Evolutionary conservation across 2,888 invertebrate genomes (phyloP), one percentile per base, ranked within the genome.

Genomic region (Sicus ferrugineus): DNA sequence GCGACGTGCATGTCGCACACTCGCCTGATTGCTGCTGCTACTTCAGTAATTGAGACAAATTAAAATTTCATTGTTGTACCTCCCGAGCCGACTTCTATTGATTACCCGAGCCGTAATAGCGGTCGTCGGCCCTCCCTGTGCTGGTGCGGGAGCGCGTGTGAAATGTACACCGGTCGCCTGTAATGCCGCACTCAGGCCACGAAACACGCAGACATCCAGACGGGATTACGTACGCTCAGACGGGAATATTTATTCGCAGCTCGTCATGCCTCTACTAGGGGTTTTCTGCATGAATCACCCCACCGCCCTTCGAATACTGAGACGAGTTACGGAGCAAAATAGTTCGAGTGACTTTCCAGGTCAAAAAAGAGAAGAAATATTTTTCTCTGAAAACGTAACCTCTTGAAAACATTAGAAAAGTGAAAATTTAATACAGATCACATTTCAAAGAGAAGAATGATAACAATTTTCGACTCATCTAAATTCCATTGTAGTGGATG

Each of bases 41-140:
- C 64, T 64, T 64, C 11, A 58, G 46, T 58, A 67, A 67, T 67
- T 67, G 58, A 67, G 56, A 67, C 67, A 58, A 67, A 67, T 67
- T 58, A 67, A 67, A 38, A 30, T 54, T 63, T 26, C 34, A 56
- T 54, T 66, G 54, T 28, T 67, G 56, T 58, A 28, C 21, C 31
- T 58, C 30, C 46, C 26, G 21, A n/a, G 52, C 4, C 14, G 30
- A 52, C 34, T 65, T 21, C 31, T 58, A 21, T 42, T 30, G 52
- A 67, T 67, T 46, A 28, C 16, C 28, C 46, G 48, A 67, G 67
- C 23, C 58, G 19, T 67, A 67, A 58, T 31, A 56, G 46, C 58
- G n/a, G 46, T 66, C 26, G 56, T 38, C 23, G n/a, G 38, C 23
- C 28, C 50, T 38, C 21, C 38, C 31, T 19, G 23, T 31, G n/a